These are phyloP conservation scores for Drosophila lowei DNA, from an alignment of 1,140 invertebrate genomes.

Conservation along the genomic window DNA sequence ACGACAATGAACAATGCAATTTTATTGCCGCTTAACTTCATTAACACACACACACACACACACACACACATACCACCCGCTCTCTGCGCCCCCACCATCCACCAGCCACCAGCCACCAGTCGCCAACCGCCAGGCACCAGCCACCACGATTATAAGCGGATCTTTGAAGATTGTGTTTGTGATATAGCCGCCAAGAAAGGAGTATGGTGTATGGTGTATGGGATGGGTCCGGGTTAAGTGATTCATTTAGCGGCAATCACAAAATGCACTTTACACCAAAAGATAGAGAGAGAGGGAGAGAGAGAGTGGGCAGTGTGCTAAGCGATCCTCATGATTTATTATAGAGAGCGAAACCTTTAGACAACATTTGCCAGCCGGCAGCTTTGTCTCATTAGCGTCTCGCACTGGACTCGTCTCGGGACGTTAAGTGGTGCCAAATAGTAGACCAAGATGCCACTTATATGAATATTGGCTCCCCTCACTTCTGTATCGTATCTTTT, in stretches of 20 bases:
- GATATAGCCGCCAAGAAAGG: constrained; percentile 66
- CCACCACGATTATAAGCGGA: constrained; percentile 58
- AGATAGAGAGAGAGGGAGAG: constrained; percentile 2
- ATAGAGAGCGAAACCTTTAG: constrained; percentile 52
- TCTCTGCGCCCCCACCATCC: too few species aligned
- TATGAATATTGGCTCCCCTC: not conserved
- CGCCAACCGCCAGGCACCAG: not conserved
- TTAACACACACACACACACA: constrained; percentile 51
- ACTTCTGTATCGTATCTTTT: constrained; percentile 3
- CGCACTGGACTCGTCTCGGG: not conserved
- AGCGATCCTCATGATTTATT: constrained; percentile 72
- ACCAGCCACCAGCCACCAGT: not conserved
- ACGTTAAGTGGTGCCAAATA: constrained; percentile 69
- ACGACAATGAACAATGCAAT: constrained; percentile 71
- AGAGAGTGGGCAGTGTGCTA: constrained; percentile 5
- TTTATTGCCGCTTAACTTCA: constrained; percentile 79
- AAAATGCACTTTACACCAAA: constrained; percentile 72
- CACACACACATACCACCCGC: too few species aligned
- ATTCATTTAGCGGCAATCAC: constrained; percentile 79
- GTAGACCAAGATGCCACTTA: constrained; percentile 4
- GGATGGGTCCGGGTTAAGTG: constrained; percentile 62
- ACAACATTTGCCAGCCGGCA: constrained; percentile 42
- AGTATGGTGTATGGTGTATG: constrained; percentile 26
- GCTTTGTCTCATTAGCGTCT: constrained; percentile 76
- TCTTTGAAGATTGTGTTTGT: constrained; percentile 70